Percentiles rank a stretch among this genome's conserved stretches.
Evolutionary conservation across 2,113 vertebrate genomes (phyloP).

Genomic region (Marmota monax): DNA sequence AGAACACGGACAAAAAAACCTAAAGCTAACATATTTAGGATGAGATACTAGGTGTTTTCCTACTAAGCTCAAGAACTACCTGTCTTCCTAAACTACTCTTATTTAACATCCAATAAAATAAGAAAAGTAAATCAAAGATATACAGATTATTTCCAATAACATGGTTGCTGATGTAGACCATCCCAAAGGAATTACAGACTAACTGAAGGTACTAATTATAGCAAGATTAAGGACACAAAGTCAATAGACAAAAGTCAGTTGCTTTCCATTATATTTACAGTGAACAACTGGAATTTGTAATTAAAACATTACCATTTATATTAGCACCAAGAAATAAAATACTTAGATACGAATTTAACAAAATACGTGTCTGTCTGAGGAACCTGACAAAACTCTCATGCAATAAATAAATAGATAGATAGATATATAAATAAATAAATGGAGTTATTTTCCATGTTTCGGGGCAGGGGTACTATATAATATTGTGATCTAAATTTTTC

Average conservation of each 20-base stretch:
- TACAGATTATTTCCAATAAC: neutral
- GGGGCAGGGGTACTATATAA: neutral
- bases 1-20: neutral
- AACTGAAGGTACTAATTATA: neutral
- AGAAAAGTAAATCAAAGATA: neutral
- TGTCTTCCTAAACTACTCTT: neutral
- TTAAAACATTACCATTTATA: neutral
- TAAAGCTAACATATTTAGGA: neutral
- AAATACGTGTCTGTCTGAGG: neutral
- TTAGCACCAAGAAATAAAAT: constrained; percentile 13
- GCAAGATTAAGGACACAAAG: neutral
- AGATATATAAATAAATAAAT: neutral
- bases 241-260: neutral
- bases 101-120: neutral
- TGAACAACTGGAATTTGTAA: neutral
- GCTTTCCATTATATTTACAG: neutral
- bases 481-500: neutral
- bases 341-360: neutral
- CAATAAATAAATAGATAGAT: neutral
- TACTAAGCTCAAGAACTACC: neutral
- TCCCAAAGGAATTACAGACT: neutral
- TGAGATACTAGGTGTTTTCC: neutral
- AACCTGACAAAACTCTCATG: neutral
- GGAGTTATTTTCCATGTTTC: neutral
- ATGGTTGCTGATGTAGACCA: neutral